These are phyloP conservation scores for Camelus dromedarius DNA, from an alignment of 2,113 vertebrate genomes.

Conservation along the genomic window DNA sequence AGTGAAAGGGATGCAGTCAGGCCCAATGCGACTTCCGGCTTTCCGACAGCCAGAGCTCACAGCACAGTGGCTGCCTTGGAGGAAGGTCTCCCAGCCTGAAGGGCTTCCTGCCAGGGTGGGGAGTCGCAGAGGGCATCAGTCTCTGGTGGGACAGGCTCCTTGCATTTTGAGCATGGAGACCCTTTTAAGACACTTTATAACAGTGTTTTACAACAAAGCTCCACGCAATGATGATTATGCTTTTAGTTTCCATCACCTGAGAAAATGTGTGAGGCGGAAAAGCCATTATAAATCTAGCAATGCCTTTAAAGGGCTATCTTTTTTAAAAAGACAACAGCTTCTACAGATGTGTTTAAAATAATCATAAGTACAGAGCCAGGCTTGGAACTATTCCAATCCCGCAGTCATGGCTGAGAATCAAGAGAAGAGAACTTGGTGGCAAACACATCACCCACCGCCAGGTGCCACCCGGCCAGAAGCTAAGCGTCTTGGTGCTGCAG, in stretches of 20 bases:
- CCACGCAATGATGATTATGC: background rate
- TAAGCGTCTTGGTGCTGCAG: fast-evolving
- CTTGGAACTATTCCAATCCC: background rate
- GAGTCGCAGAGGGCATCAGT: background rate
- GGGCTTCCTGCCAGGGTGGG: background rate
- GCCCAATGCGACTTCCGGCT: background rate
- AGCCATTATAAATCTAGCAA: background rate
- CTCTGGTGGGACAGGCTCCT: background rate
- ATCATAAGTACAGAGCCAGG: background rate
- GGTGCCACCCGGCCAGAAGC: too few relatives aligned
- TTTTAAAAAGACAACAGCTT: background rate
- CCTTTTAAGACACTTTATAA: background rate
- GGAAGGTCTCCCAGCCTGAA: too few relatives aligned
- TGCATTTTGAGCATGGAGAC: background rate
- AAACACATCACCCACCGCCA: background rate
- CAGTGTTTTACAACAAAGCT: background rate
- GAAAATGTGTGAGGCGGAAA: background rate
- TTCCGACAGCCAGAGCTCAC: background rate
- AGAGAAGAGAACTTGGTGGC: background rate
- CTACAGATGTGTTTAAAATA: background rate
- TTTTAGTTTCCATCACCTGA: background rate
- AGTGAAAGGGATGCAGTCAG: background rate
- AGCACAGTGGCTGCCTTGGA: background rate
- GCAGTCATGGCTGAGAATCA: background rate
- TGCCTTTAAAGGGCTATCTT: background rate